Evolutionary conservation across 2,888 invertebrate genomes (phyloP).

Genomic region (Fabriciana adippe): DNA sequence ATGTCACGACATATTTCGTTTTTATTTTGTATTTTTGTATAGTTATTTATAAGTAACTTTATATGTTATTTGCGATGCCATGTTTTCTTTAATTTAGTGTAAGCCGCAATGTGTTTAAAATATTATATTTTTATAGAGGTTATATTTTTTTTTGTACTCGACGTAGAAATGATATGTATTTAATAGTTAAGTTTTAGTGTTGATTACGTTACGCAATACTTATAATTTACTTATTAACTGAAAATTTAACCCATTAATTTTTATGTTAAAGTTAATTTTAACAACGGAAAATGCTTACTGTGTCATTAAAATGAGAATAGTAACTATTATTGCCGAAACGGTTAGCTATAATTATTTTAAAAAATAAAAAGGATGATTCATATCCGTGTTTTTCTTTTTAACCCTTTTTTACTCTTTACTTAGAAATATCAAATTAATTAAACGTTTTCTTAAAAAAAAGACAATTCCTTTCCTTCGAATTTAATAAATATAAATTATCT

Average conservation of each 20-base stretch:
- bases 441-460: too few relatives aligned
- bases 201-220: constrained; percentile 70
- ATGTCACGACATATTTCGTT: constrained; percentile 36
- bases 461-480: too few relatives aligned
- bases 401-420: not conserved
- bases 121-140: constrained; percentile 79
- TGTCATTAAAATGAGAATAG: constrained; percentile 79
- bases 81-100: constrained; percentile 71
- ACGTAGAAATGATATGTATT: constrained; percentile 66
- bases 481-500: too few relatives aligned
- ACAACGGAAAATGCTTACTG: constrained; percentile 81
- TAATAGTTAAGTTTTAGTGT: constrained; percentile 73
- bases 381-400: constrained; percentile 57
- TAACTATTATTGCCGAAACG: constrained; percentile 81
- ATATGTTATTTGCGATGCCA: constrained; percentile 73
- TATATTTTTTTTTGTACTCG: constrained; percentile 75
- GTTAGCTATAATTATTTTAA: constrained; percentile 84
- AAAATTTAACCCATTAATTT: constrained; percentile 72
- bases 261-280: constrained; percentile 64
- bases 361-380: constrained; percentile 82
- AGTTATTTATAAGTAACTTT: constrained; percentile 50
- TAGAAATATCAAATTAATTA: too few relatives aligned
- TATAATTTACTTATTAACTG: constrained; percentile 64
- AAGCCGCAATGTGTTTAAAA: constrained; percentile 71
- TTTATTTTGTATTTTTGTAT: constrained; percentile 48